A percentile compares a stretch with the other conserved stretches of the same genome.
Conservation (phyloP, 2,888 invertebrate genomes). For the Stenodera caucasica region DNA sequence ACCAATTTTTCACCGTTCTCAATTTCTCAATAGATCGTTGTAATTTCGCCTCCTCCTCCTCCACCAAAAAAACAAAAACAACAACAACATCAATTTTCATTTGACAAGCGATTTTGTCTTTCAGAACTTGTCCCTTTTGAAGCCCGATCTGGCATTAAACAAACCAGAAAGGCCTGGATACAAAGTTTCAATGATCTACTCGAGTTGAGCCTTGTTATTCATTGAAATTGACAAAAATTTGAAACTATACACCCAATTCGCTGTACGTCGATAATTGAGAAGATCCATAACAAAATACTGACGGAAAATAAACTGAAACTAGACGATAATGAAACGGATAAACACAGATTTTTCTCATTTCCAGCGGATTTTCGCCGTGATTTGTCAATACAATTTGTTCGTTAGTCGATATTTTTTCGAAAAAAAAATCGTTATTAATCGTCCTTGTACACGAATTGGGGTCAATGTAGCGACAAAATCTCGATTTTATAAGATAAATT, state of each 20-base stretch:
- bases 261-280: neutral
- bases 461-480: neutral
- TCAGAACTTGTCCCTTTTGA: too few relatives aligned
- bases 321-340: too few relatives aligned
- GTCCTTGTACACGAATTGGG: neutral
- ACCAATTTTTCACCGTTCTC: neutral
- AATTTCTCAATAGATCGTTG: too few relatives aligned
- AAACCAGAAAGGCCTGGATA: neutral
- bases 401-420: neutral
- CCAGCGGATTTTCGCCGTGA: neutral
- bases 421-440: neutral
- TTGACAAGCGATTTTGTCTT: too few relatives aligned
- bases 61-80: too few relatives aligned
- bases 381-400: neutral
- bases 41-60: neutral
- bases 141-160: neutral
- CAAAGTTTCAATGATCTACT: slow-evolving; percentile 1
- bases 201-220: neutral
- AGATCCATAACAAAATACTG: neutral
- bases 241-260: too few relatives aligned
- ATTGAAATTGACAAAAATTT: neutral
- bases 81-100: too few relatives aligned
- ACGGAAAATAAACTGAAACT: neutral
- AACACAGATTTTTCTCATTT: neutral
- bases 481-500: neutral